Percentiles rank a stretch among this genome's conserved stretches.
Evolutionary conservation across 2,888 invertebrate genomes (phyloP).

Genomic region (Capitulum mitella): DNA sequence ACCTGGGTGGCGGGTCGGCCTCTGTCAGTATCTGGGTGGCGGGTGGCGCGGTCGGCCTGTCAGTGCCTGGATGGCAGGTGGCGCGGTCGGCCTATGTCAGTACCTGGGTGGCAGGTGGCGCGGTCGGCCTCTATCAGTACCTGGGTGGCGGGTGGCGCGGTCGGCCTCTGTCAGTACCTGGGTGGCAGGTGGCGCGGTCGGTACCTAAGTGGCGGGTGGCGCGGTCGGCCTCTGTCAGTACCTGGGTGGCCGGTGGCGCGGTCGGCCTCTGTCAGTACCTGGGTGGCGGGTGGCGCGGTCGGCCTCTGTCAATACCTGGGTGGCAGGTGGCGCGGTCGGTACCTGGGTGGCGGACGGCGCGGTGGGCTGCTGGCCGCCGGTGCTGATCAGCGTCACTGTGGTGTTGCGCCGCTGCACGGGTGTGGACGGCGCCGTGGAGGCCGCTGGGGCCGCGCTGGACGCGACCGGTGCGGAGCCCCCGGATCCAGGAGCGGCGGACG

Average conservation of each 20-base stretch:
- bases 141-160: background rate
- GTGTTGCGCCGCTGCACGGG: slow-evolving; percentile 49
- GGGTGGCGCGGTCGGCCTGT: too few species aligned
- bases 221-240: slow-evolving; percentile 2
- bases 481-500: too few species aligned
- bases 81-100: too few species aligned
- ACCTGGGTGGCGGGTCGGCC: too few species aligned
- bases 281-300: background rate
- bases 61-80: too few species aligned
- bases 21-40: background rate
- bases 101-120: too few species aligned
- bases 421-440: background rate
- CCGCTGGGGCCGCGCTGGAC: background rate
- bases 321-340: background rate
- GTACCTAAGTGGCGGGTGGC: background rate
- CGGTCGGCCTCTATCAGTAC: too few species aligned
- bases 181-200: slow-evolving; percentile 19
- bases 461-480: too few species aligned
- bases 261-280: slow-evolving; percentile 17
- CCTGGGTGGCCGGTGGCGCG: background rate
- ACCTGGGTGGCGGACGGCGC: slow-evolving; percentile 40
- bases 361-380: slow-evolving; percentile 47
- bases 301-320: background rate
- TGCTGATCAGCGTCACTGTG: slow-evolving; percentile 61
- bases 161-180: slow-evolving; percentile 13